Evolutionary conservation across 2,113 vertebrate genomes (phyloP), one percentile per base, ranked within the genome.

Genomic region (Hemiscyllium ocellatum): DNA sequence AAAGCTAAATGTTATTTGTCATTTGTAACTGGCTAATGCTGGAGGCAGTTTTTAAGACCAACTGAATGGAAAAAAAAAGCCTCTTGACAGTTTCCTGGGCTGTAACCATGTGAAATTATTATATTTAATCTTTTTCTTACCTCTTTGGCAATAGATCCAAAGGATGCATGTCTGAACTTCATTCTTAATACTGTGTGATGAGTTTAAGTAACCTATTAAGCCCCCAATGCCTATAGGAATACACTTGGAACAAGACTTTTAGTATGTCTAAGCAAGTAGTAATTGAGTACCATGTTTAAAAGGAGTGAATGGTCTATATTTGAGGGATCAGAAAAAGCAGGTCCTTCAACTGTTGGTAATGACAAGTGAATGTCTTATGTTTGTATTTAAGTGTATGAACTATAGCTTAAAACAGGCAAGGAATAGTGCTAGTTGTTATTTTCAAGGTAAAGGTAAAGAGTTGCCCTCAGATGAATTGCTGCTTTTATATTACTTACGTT

Each of bases 1-100:
- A 95, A 95, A 95, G 68, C 94, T 47, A 72, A 95, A 95, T 52
- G 69, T 29, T 95, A 95, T 72, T 95, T 95, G 68, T 70, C 94
- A 52, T 95, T 95, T 95, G 94, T 72, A 93, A 93, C 89, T 66
- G 65, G 89, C 61, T 93, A 66, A 66, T 95, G 94, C 66, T 47
- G 52, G 47, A 95, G 94, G 69, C 69, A 95, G 24, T 76, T 72
- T 95, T 52, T 47, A 33, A 95, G 15, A 42, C 69, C 94, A 52
- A 72, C 94, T 72, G 69, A 72, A 33, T 93, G 69, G 69, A 70
- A 76, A 95, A 42, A 70, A 10, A n/a, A 70, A 47, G 29, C 52
- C 37, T 95, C 69, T 33, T 72, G 94, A 95, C 94, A 95, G n/a
- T 95, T 95, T 69, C 94, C 68, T 95, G 61, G n/a, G 61, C 33